Base-by-base conservation (phyloP, 2,797 vertebrate genomes). In the Coregonus sp. region DNA sequence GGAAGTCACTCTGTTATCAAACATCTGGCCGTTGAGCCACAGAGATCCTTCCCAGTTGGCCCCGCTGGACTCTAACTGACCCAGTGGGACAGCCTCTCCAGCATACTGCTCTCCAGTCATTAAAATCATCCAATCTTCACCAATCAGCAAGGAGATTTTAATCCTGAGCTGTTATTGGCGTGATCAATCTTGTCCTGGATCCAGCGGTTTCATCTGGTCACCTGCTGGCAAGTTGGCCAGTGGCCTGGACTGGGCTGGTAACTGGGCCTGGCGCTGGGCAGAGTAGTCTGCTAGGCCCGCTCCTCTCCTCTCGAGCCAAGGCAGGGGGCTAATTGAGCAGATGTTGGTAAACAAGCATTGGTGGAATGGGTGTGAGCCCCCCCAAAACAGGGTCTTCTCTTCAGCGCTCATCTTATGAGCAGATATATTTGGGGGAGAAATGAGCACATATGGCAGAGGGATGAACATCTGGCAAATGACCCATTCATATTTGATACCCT, bases 241-340 rank as follows among this genome's bases (percentile, higher is more conserved):
- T 52, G 76, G 90, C 83, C 82, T 87, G 86, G 78, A 83, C 37
- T 12, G 73, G 75, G 69, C 15, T 70, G 68, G 11, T 63, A 76
- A 82, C 37, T 16, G 75, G 75, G 67, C 65, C 63, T 68, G 78
- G 78, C 65, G 69, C 76, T 72, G 73, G 37, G 18, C 16, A 2
- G 66, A 77, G 77, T 74, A 74, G 76, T 81, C 69, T 74, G 82
- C 76, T 78, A 52, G 20, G 59, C 80, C 74, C 40, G 82, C 78
- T 56, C 66, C 74, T 78, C 85, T 74, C 83, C 83, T 80, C 88
- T 82, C 82, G 78, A 82, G 86, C 83, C 75, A 75, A 82, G 82
- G 82, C 82, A 70, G 81, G 87, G 86, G 91, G 92, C 90, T 93
- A 94, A 93, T 92, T 89, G 91, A 91, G 83, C 92, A 91, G 91